phyloP scores from a whole-genome alignment of 2,113 vertebrate genomes.

The Egretta garzetta region DNA sequence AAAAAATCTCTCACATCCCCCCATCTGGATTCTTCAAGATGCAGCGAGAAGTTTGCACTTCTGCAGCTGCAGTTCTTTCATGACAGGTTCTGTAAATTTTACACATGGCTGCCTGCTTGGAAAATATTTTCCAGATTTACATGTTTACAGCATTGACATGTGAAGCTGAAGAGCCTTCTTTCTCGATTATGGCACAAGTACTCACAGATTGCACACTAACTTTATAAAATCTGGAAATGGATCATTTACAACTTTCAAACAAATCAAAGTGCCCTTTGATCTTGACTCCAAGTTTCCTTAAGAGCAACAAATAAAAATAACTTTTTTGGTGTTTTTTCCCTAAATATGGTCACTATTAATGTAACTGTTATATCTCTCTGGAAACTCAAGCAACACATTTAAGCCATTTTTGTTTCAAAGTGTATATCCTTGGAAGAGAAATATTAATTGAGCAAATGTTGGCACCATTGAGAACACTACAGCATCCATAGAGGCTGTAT shows the following conservation, averaged over 20 bases:
- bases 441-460: constrained; percentile 39
- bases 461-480: background rate
- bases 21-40: constrained; percentile 79
- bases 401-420: constrained; percentile 64
- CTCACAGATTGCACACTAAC: constrained; percentile 74
- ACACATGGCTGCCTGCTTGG: constrained; percentile 85
- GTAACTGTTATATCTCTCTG: constrained; percentile 59
- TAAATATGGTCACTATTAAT: constrained; percentile 72
- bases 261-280: constrained; percentile 81
- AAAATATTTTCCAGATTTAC: constrained; percentile 85
- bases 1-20: constrained; percentile 30
- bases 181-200: constrained; percentile 70
- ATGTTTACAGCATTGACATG: constrained; percentile 81
- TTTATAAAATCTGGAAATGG: constrained; percentile 81
- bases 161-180: constrained; percentile 76
- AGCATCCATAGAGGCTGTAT: background rate
- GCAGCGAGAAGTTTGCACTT: constrained; percentile 74
- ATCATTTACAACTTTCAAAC: constrained; percentile 84
- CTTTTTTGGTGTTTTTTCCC: constrained; percentile 51
- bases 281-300: constrained; percentile 75
- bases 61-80: constrained; percentile 83
- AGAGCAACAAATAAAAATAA: constrained; percentile 73
- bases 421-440: constrained; percentile 46
- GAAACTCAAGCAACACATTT: constrained; percentile 63
- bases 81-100: constrained; percentile 87